These are phyloP conservation scores for Lophius americanus DNA, from an alignment of 2,797 vertebrate species.

Conservation along the genomic window DNA sequence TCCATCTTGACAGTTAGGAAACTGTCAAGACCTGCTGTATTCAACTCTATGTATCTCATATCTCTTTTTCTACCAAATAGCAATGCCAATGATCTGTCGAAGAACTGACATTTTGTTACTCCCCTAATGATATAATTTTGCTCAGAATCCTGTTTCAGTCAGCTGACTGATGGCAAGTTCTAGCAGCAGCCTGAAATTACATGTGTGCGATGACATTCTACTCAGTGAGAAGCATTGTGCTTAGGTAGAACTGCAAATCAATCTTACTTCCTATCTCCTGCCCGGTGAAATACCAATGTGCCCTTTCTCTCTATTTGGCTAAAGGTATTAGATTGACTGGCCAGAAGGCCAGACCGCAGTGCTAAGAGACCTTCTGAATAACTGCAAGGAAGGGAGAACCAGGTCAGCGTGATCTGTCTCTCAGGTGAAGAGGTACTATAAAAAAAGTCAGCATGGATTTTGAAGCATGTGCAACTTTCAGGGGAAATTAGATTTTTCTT, in stretches of 20 bases:
- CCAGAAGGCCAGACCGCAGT: slow-evolving; percentile 21
- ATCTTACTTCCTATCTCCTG: slow-evolving; percentile 38
- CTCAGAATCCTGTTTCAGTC: slow-evolving; percentile 42
- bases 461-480: neutral
- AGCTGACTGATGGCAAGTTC: slow-evolving; percentile 58
- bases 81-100: slow-evolving; percentile 31
- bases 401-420: slow-evolving; percentile 12
- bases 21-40: slow-evolving; percentile 10
- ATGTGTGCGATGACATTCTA: slow-evolving; percentile 47
- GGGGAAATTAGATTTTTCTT: neutral
- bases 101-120: slow-evolving; percentile 47
- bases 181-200: slow-evolving; percentile 49
- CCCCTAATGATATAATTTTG: slow-evolving; percentile 59
- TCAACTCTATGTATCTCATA: slow-evolving; percentile 15
- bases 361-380: slow-evolving; percentile 27
- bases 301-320: slow-evolving; percentile 46
- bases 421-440: neutral
- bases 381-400: slow-evolving; percentile 1
- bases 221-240: slow-evolving; percentile 46
- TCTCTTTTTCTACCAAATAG: slow-evolving; percentile 16
- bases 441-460: neutral
- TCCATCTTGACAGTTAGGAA: slow-evolving; percentile 9
- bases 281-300: slow-evolving; percentile 53
- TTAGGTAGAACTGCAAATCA: slow-evolving; percentile 50
- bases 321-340: slow-evolving; percentile 34